Evolutionary conservation across 37 sponge, comb jelly and placozoan genomes (phyloP), one percentile per base, ranked within the genome.

Genomic region (Cladorhizidae sp.): DNA sequence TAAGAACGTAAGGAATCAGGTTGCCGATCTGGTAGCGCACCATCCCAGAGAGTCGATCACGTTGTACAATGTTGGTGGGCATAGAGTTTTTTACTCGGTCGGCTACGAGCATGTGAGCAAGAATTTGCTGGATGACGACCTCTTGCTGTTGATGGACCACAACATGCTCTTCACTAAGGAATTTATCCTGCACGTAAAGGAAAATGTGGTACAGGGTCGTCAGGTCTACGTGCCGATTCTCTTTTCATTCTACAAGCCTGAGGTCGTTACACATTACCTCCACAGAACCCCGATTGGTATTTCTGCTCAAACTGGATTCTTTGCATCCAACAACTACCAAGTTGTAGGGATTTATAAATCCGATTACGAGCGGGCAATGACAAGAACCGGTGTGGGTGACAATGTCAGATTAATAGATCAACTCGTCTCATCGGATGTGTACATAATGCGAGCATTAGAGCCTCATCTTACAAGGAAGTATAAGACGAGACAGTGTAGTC

Each of bases 181-280:
- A 28, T 88, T 88, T 32, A 45, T 88, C 17, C 62, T 50, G 25
- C 89, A 88, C 58, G 83, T 77, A 18, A 39, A 70, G 21, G 73
- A 83, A 74, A 82, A 83, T 56, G 32, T 74, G 11, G 61, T 83
- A 3, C 25, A 51, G 7, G 79, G 79, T 7, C 73, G 23, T 28
- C 89, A 88, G 43, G 84, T 41, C 11, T 88, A 74, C 57, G 73
- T 77, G 43, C 89, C 89, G 23, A 57, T 78, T 21, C 51, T 78
- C n/a, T 88, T 88, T 42, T 77, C 89, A 2, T 64, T 88, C 31
- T 88, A 82, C 84, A 88, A 73, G 22, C 78, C 78, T 39, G 84
- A 81, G 0, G 56, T 88, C 21, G 55, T 80, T 7, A n/a, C 15
- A 14, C 33, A 79, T 35, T 54, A 74, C 55, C 33, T 56, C 3